Evolutionary conservation across 2,113 vertebrate genomes (phyloP), one percentile per base, ranked within the genome.

Genomic region (Pyxicephalus adspersus): DNA sequence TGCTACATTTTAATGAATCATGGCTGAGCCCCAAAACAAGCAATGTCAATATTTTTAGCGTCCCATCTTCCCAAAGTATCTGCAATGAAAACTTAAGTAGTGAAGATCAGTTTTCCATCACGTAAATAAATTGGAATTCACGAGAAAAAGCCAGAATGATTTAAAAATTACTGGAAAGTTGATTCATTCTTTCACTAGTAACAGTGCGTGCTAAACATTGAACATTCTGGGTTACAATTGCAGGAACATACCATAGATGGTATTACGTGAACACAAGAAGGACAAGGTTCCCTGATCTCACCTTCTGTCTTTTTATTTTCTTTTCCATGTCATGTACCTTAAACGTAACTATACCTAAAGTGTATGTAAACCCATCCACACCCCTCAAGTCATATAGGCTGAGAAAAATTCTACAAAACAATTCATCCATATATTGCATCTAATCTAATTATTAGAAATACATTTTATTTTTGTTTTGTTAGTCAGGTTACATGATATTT

Each of bases 61-160:
- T 89, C 83, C 72, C 89, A 85, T 84, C 85, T 84, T 87, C 84
- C 77, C 83, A 89, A 87, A 45, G 85, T 89, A 84, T 92, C 87
- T 88, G 83, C 89, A 89, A 92, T 88, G 90, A 86, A 91, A 92
- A 91, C 86, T 84, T 45, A 85, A 80, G 84, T 87, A 86, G 77
- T 83, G 77, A 90, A 92, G 88, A 89, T 92, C 89, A 91, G 88
- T 81, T 92, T 94, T 94, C 92, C 92, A 91, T 92, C 94, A 92
- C 91, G 89, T 91, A 90, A 83, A 51, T 76, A 85, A 79, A 67
- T 79, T 90, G 80, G 90, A 92, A 94, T 94, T 88, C 90, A 90
- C 22, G 50, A 91, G 92, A 88, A 85, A 83, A 87, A 87, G 91
- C 92, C 92, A 94, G 89, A 90, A 88, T 91, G 85, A 89, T 87